Conservation (phyloP, 2,113 vertebrate genomes). For the Cavia aperea region DNA sequence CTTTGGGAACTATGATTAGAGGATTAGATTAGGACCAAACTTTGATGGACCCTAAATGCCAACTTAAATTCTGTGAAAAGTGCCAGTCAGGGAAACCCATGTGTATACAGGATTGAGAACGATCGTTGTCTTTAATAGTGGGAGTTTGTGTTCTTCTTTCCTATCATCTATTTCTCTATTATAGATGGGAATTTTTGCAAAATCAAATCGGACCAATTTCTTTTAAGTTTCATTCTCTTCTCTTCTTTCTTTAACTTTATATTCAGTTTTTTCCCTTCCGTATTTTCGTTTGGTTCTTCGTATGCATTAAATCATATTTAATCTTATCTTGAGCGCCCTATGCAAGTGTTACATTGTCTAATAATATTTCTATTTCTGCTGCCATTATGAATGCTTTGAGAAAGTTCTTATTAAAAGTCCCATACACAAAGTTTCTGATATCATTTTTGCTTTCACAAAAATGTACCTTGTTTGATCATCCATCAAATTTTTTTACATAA, state of each 20-base stretch:
- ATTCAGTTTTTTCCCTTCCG: background rate
- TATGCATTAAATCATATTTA: background rate
- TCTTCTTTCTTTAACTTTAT: background rate
- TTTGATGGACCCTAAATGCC: background rate
- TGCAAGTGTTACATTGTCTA: background rate
- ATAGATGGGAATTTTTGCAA: background rate
- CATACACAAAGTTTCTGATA: background rate
- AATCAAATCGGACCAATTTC: background rate
- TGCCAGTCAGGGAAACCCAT: background rate
- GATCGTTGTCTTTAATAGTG: background rate
- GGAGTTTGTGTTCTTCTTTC: background rate
- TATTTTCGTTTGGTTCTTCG: background rate
- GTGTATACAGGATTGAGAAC: background rate
- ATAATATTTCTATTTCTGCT: background rate
- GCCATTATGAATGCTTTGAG: background rate
- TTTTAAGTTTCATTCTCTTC: background rate
- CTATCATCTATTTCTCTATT: background rate
- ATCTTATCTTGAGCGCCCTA: background rate
- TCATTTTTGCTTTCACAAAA: background rate
- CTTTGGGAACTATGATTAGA: background rate
- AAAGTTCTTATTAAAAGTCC: background rate
- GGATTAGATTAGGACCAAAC: background rate
- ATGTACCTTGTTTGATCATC: background rate
- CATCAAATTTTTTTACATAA: background rate
- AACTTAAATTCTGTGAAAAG: background rate